Evolutionary conservation across 2,888 invertebrate genomes (phyloP).

Genomic region (Rhogogaster chlorosoma): DNA sequence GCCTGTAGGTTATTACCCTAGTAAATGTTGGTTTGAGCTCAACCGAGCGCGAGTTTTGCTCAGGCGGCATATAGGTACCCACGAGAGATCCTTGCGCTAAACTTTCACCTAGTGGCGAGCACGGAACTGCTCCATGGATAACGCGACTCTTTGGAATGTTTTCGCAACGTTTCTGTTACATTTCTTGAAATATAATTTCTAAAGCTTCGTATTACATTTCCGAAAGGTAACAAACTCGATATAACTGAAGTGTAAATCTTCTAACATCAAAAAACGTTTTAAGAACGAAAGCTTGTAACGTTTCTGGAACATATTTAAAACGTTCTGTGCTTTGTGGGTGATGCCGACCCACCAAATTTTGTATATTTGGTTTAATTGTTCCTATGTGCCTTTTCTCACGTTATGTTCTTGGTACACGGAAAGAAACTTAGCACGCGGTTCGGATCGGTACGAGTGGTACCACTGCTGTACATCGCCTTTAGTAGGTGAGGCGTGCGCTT

Average conservation of each 20-base stretch:
- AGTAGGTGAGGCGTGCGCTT: too few relatives aligned
- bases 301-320: neutral
- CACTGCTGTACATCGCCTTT: too few relatives aligned
- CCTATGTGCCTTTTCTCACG: neutral
- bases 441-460: too few relatives aligned
- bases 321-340: neutral
- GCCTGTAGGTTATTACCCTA: too few relatives aligned
- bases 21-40: neutral
- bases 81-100: neutral
- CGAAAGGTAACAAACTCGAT: neutral
- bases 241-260: neutral
- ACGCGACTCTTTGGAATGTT: neutral
- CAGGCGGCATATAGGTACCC: neutral
- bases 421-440: too few relatives aligned
- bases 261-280: neutral
- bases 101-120: neutral
- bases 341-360: neutral
- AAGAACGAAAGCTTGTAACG: neutral
- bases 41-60: neutral
- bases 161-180: neutral
- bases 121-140: neutral
- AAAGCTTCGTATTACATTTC: neutral
- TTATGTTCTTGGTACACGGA: neutral
- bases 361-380: neutral
- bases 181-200: neutral